Base-by-base conservation (phyloP, 2,888 invertebrate species). In the Anarsia innoxiella region DNA sequence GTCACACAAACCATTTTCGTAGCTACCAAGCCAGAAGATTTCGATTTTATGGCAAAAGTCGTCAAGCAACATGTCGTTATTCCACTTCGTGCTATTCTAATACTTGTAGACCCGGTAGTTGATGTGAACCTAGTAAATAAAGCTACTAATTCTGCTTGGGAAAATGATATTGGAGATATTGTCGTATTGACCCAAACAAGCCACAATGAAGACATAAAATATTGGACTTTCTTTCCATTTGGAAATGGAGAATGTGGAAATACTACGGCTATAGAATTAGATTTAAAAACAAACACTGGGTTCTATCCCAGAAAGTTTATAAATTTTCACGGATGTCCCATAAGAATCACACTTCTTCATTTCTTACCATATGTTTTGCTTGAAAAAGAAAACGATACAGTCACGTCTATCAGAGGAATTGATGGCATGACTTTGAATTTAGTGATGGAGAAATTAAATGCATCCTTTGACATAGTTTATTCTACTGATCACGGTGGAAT, bases 151-250 rank as follows among this genome's bases (percentile, higher is more conserved):
- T 46, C 44, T 16, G 61, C 74, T 4, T 66, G 64, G 62, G 44
- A 59, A 10, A 56, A 62, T 44, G 68, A 70, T 38, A 45, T 74
- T 4, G 49, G 53, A n/a, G 59, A 76, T 33, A 49, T 77, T 15
- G 45, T 73, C 4, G 44, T 70, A 32, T 19, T 74, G 38, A 61
- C 52, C 37, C 41, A 11, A 1, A 30, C 43, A 11, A 9, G 47
- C 31, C 10, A 39, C 3, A 31, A 44, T 6, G 44, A 52, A 2
- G 43, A 50, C 36, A 41, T 65, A 3, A 45, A 37, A 2, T 10
- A 66, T 1, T 53, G 56, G 2, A 74, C 74, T 0, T 74, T 62
- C 44, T 58, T 55, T 38, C 77, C 77, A 2, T 67, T 66, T 32
- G 51, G 43, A 5, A 43, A 54, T 2, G 57, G 54, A 9, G 40